Conservation (phyloP, 2,888 invertebrate species). For the Heliconius erato region DNA sequence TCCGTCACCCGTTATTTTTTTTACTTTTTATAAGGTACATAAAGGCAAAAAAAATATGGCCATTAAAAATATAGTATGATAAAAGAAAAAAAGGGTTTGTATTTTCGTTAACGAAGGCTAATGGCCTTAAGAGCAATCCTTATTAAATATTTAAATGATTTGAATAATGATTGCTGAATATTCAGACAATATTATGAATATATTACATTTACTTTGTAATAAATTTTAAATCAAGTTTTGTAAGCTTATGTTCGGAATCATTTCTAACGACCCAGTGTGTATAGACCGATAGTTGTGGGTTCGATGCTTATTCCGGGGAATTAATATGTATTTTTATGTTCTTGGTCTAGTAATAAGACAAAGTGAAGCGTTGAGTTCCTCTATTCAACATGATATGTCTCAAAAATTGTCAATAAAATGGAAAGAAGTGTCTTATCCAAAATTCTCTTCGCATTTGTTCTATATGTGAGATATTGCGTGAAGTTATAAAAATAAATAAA, state of each 20-base stretch:
- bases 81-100: neutral
- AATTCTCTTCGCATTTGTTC: no score
- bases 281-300: neutral
- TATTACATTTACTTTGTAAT: slow-evolving; percentile 16
- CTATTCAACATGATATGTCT: no score
- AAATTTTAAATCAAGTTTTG: neutral
- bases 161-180: slow-evolving; percentile 35
- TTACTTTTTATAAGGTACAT: no score
- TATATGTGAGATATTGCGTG: no score
- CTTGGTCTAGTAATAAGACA: neutral
- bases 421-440: no score
- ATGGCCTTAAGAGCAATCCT: slow-evolving; percentile 39
- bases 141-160: slow-evolving; percentile 44
- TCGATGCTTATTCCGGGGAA: neutral
- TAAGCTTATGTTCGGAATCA: no score
- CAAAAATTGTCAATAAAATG: no score
- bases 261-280: neutral
- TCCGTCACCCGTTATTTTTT: no score
- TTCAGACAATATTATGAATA: slow-evolving; percentile 35
- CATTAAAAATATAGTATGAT: neutral
- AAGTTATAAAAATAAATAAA: no score
- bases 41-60: no score
- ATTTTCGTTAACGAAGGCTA: slow-evolving; percentile 38
- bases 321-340: neutral
- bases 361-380: no score